Evolutionary conservation across 2,888 invertebrate genomes (phyloP), one percentile per base, ranked within the genome.

Genomic region (Meandrusa payeni): DNA sequence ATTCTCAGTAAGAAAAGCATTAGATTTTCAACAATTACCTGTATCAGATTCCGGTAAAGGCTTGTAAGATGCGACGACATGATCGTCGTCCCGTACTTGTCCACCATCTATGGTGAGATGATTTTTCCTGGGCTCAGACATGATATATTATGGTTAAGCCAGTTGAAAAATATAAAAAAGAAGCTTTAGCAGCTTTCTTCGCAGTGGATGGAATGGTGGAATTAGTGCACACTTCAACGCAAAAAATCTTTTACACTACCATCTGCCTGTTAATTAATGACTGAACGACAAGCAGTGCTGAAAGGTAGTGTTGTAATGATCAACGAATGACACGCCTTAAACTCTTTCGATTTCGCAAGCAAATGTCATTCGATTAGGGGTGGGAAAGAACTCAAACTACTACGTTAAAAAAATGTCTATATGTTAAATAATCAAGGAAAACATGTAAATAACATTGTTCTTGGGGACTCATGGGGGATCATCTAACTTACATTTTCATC

Each of bases 41-140:
- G 87, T 76, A 68, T 90, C 90, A 54, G 83, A 67, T 58, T 91
- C 91, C 47, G 90, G 88, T 55, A 91, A 85, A 28, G 87, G 80
- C 67, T 89, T 91, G 67, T 91, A 91, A 22, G 88, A 69, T 28
- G 76, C 68, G 50, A 77, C 75, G 59, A 79, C 78, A 44, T 89
- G 89, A 54, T 85, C 88, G 15, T 38, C 38, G 50, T 85, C 83
- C 58, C 85, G 88, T 76, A 81, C 73, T 58, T 80, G 81, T 54
- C 72, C 83, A 54, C 83, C 85, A 70, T 86, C 83, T 66, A 80
- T 79, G 47, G 66, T 57, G 52, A 78, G 77, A 70, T 79, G 80
- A 52, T 78, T 83, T 65, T 80, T 83, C 54, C 77, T 73, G 47
- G 82, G 52, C 57, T 86, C 83, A 51, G 85, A 71, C 86, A 86